Evolutionary conservation across 2,888 invertebrate species (phyloP).

Genomic region (Epistrophe grossulariae): DNA sequence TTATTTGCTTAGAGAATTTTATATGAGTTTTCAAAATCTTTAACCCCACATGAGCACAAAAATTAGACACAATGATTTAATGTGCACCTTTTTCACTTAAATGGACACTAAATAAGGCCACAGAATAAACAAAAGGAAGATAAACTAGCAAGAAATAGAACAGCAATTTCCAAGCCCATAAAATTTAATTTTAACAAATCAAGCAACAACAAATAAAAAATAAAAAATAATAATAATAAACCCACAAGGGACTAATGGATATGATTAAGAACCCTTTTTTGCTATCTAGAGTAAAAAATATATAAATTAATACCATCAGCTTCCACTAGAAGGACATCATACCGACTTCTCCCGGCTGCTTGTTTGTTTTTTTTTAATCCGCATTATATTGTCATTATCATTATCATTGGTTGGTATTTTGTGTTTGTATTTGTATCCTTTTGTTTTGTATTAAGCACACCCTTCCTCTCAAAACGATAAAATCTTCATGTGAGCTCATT

Average conservation of each 20-base stretch:
- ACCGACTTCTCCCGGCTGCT: neutral
- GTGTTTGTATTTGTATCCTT: slow-evolving; percentile 49
- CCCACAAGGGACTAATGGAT: slow-evolving; percentile 51
- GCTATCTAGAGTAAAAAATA: neutral
- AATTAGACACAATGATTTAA: slow-evolving; percentile 33
- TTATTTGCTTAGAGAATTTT: neutral
- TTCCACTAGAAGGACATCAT: slow-evolving; percentile 29
- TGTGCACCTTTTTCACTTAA: slow-evolving; percentile 31
- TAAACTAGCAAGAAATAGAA: slow-evolving; percentile 24
- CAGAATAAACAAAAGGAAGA: slow-evolving; percentile 17
- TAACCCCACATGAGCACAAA: neutral
- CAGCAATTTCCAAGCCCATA: slow-evolving; percentile 50
- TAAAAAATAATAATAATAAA: slow-evolving; percentile 41
- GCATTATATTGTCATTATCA: slow-evolving; percentile 70
- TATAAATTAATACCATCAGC: slow-evolving; percentile 32
- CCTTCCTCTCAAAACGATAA: slow-evolving; percentile 32
- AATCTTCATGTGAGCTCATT: slow-evolving; percentile 56
- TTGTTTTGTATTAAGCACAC: slow-evolving; percentile 27
- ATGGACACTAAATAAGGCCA: slow-evolving; percentile 36
- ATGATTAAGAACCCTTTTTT: slow-evolving; percentile 55
- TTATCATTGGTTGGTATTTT: slow-evolving; percentile 50
- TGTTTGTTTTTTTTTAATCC: slow-evolving; percentile 64
- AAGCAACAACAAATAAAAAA: slow-evolving; percentile 29
- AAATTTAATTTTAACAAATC: slow-evolving; percentile 68
- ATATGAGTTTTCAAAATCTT: neutral